These are phyloP conservation scores for Acrobasis suavella DNA, from an alignment of 2,888 invertebrate genomes.

Conservation along the genomic window DNA sequence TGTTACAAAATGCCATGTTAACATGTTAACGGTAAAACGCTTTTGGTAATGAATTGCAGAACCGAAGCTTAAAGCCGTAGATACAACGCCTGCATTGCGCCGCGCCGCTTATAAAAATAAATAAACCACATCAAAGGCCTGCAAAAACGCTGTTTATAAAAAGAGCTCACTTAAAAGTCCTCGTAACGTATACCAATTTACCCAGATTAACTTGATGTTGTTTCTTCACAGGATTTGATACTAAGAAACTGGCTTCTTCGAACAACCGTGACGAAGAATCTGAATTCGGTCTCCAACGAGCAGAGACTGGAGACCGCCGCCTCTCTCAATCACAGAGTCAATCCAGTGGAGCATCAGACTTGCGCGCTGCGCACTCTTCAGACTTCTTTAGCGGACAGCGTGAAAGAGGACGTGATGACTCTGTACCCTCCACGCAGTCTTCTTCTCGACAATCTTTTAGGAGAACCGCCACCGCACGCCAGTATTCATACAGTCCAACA, in stretches of 20 bases:
- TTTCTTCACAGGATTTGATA: conserved; percentile 81
- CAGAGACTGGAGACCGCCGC: conserved; percentile 84
- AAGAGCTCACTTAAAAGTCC: neutral
- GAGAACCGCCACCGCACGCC: conserved; percentile 69
- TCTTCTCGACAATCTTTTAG: conserved; percentile 54
- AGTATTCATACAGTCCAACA: conserved; percentile 37
- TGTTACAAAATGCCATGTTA: conserved; percentile 31
- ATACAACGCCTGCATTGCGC: conserved; percentile 45
- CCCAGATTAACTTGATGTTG: conserved; percentile 3
- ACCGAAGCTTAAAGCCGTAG: conserved; percentile 43
- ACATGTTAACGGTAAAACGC: conserved; percentile 39
- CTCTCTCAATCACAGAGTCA: conserved; percentile 54
- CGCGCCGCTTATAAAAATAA: conserved; percentile 33
- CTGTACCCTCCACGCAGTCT: conserved; percentile 39
- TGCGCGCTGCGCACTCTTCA: conserved; percentile 88
- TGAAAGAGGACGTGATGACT: conserved; percentile 73
- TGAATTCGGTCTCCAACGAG: conserved; percentile 87
- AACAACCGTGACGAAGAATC: conserved; percentile 85
- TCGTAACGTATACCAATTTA: neutral
- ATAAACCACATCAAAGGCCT: conserved; percentile 27
- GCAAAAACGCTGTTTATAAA: conserved; percentile 7
- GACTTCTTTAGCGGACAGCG: conserved; percentile 86
- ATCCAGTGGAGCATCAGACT: conserved; percentile 77
- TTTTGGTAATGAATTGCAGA: conserved; percentile 47
- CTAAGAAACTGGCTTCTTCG: conserved; percentile 80